Base-by-base conservation (phyloP, 2,888 invertebrate species). In the Trichacis sp. region DNA sequence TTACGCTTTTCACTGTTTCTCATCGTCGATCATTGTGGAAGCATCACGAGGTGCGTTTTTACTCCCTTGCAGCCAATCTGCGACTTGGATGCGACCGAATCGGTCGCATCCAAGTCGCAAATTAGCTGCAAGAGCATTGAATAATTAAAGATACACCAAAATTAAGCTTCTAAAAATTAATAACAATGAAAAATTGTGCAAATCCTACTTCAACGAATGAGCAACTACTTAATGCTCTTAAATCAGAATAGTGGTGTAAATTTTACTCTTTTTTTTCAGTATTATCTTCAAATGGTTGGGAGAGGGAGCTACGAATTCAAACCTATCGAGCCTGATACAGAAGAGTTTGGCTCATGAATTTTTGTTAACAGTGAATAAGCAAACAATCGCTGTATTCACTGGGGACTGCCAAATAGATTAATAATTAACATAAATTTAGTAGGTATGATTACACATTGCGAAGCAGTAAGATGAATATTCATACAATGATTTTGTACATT, bases 21-120 rank as follows among this genome's bases (percentile, higher is more conserved):
- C 99, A 99, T 85, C 90, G 98, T 72, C 95, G 96, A 82, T 97
- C 97, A 0, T 87, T 98, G n/a, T 97, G 98, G 98, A 92, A 92
- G 82, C 96, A 98, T 85, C 98, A 98, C 85, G 97, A 98, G 87
- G 90, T 89, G 82, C 48, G 38, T 55, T 54, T 72, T 46, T 20
- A n/a, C n/a, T n/a, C n/a, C n/a, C n/a, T n/a, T n/a, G n/a, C n/a
- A n/a, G n/a, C n/a, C n/a, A n/a, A n/a, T n/a, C n/a, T n/a, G n/a
- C n/a, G n/a, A n/a, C n/a, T n/a, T n/a, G n/a, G n/a, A n/a, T n/a
- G n/a, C n/a, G n/a, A n/a, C n/a, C n/a, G n/a, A n/a, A n/a, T n/a
- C n/a, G n/a, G n/a, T n/a, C n/a, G n/a, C n/a, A n/a, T n/a, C n/a
- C n/a, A n/a, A n/a, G n/a, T n/a, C n/a, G n/a, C n/a, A n/a, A n/a